Base-by-base conservation (phyloP, 1,140 invertebrate species). In the Drosophila sp. region DNA sequence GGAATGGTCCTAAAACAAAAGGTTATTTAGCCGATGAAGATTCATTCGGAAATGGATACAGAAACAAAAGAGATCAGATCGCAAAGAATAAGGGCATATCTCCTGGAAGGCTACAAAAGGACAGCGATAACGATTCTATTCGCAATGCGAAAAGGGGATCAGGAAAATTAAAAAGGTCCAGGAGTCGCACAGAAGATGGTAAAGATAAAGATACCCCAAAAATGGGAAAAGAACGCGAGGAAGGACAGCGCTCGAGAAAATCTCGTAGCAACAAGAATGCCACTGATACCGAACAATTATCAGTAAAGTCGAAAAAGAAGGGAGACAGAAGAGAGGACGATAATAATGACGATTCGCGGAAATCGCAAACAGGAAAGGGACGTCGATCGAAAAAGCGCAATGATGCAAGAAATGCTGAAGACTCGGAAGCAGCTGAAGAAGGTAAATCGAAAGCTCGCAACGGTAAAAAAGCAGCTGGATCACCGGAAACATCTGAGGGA, bases 101-200 rank as follows among this genome's bases (percentile, higher is more conserved):
- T 11, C 14, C n/a, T 14, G 32, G 18, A 50, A 53, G 18, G 36
- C 7, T 4, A 25, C 6, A 2, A 8, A 51, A 46, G 4, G 40
- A 53, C 29, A 7, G 38, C 16, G 40, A 45, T 5, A 21, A 45
- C 13, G 56, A 69, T n/a, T 16, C 21, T 29, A 56, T 61, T 7
- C 32, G 32, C 2, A 48, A 3, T 25, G 14, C 45, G 8, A 54
- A 21, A 54, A 18, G 13, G 14, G 32, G 9, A 2, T 29, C 25
- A 34, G 14, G 29, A 8, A 34, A 34, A 54, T 38, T 14, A 4
- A 54, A 4, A 4, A 54, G 25, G 25, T 32, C 7, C 7, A 54
- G 38, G 21, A 3, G 13, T 14, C 27, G n/a, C 27, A 34, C 29
- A 4, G 27, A 51, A 16, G 27, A 34, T 14, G 25, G 2, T 16